Evolutionary conservation across 2,888 invertebrate genomes (phyloP), one percentile per base, ranked within the genome.

Genomic region (Hirudinaria manillensis): DNA sequence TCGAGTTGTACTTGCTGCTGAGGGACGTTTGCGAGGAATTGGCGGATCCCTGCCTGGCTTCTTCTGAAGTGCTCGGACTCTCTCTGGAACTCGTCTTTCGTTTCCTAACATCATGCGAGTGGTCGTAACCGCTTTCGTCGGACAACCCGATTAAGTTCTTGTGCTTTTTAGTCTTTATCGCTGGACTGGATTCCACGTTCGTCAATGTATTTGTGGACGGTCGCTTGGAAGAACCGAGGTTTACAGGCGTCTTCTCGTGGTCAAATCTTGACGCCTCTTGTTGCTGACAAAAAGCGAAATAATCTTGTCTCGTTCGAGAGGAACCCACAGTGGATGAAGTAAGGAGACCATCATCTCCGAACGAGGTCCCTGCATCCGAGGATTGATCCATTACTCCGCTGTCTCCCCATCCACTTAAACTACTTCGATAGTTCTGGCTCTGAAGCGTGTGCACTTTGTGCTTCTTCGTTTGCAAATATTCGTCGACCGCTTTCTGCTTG

Each of bases 311-410:
- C 3, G 68, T 68, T 68, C 36, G n/a, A 2, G 68, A 32, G 2
- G 68, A 68, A 68, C 68, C 68, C 16, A 68, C 68, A 19, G 36
- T 68, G 13, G 71, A 70, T 45, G 71, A 70, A 27, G 71, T 70
- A 6, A 70, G 38, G 29, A 70, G 27, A 36, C 51, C 71, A 24
- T 70, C 71, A 34, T 72, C 68, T 3, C 68, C 68, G 32, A 68
- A 68, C 7, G 68, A 68, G 7, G 68, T 68, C 32, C 68, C 68
- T 6, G 36, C 34, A 24, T 68, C 68, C 4, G 68, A 68, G 27
- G 72, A 72, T n/a, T 72, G 72, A 38, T 72, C 72, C 56, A 72
- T 55, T 13, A 72, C 72, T 34, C 72, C 72, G n/a, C 56, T 56
- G 36, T 72, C 72, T 19, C 72, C 72, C 72, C 72, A 72, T 1